phyloP scores from a whole-genome alignment of 2,888 invertebrate species.

The Alcis repandata region DNA sequence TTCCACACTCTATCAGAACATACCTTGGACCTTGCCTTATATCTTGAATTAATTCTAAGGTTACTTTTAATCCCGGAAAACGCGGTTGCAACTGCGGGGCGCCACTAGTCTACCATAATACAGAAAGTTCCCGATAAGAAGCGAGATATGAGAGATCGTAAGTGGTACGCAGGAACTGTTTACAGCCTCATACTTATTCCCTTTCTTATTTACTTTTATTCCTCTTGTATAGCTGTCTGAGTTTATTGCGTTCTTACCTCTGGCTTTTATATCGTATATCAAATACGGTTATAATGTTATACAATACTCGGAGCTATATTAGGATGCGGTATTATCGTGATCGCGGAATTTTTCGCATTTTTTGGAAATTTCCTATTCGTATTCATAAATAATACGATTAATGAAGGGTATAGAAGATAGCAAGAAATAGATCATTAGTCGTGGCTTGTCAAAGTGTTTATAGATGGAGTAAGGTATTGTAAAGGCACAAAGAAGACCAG shows the following conservation, averaged over 20 bases:
- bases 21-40: not conserved
- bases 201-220: conserved; percentile 28
- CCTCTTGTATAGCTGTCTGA: conserved; percentile 8
- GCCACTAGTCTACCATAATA: not conserved
- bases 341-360: no score
- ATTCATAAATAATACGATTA: no score
- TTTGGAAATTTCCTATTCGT: no score
- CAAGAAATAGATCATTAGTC: no score
- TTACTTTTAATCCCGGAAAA: no score
- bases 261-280: conserved; percentile 21
- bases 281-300: conserved; percentile 12
- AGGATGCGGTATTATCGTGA: not conserved
- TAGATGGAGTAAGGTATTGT: no score
- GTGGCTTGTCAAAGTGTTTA: no score
- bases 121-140: conserved; percentile 13
- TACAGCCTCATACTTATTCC: conserved; percentile 18
- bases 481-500: no score
- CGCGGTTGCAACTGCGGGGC: no score
- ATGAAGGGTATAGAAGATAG: no score
- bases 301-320: not conserved
- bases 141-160: conserved; percentile 13
- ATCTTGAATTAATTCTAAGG: no score
- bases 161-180: conserved; percentile 19
- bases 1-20: no score
- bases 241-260: conserved; percentile 24